These are phyloP conservation scores for Menidia beryllina DNA, from an alignment of 2,113 vertebrate genomes.

Conservation along the genomic window DNA sequence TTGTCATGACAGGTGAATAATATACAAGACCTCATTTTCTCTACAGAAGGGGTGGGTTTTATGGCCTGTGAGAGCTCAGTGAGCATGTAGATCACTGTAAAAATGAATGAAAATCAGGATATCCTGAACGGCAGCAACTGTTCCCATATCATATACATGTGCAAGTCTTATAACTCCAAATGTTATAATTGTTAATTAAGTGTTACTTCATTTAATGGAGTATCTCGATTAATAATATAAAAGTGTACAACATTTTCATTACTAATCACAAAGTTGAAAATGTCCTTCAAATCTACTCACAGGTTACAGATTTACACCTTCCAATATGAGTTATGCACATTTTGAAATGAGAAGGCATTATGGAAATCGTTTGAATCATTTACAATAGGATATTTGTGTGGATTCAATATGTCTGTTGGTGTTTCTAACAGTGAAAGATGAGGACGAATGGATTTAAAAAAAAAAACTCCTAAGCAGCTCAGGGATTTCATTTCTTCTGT, in stretches of 20 bases:
- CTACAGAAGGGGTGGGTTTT: conserved; percentile 13
- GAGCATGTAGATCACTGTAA: conserved; percentile 6
- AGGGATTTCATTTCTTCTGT: conserved; percentile 8
- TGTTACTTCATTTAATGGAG: not conserved
- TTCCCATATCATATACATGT: conserved; percentile 2
- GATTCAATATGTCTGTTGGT: conserved; percentile 21
- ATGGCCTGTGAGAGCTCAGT: conserved; percentile 10
- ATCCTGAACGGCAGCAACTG: conserved; percentile 30
- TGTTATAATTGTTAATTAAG: not conserved
- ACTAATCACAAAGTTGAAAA: conserved; percentile 16
- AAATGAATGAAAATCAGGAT: conserved; percentile 15
- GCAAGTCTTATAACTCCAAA: not conserved
- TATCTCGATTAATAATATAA: conserved; percentile 8
- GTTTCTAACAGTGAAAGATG: not conserved
- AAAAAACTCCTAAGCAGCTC: not conserved
- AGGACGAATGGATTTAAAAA: not conserved
- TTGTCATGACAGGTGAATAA: conserved; percentile 46
- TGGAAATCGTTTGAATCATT: conserved; percentile 16
- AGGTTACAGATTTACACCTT: conserved; percentile 37
- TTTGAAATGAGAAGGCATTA: conserved; percentile 22
- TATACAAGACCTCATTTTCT: conserved; percentile 33
- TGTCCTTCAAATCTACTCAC: conserved; percentile 35
- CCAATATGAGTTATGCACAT: conserved; percentile 14
- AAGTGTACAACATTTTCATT: conserved; percentile 1
- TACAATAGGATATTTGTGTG: conserved; percentile 12